Evolutionary conservation across 2,888 invertebrate species (phyloP).

Genomic region (Caenorhabditis sinica): DNA sequence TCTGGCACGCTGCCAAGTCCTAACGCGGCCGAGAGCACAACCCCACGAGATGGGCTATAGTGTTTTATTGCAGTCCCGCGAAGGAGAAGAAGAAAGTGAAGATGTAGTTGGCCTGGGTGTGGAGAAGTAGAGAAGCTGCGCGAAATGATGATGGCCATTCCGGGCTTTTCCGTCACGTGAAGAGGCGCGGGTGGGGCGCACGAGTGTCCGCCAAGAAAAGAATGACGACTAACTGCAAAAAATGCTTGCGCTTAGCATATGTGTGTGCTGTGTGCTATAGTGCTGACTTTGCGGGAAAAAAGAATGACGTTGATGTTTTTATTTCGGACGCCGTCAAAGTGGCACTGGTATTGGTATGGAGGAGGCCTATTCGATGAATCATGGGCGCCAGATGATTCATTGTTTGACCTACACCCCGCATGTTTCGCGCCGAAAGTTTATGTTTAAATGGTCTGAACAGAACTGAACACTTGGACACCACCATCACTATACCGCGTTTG

Average conservation of each 20-base stretch:
- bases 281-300: slow-evolving; percentile 47
- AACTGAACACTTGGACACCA: slow-evolving; percentile 26
- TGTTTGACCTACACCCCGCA: slow-evolving; percentile 64
- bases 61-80: slow-evolving; percentile 51
- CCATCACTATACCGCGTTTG: neutral
- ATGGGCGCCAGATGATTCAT: slow-evolving; percentile 55
- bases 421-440: slow-evolving; percentile 39
- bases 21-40: slow-evolving; percentile 33
- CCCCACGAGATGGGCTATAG: slow-evolving; percentile 39
- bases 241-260: slow-evolving; percentile 53
- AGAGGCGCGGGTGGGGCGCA: slow-evolving; percentile 42
- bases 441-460: slow-evolving; percentile 12
- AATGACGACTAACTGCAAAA: slow-evolving; percentile 57
- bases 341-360: slow-evolving; percentile 38
- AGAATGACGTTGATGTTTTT: slow-evolving; percentile 63
- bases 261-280: slow-evolving; percentile 33
- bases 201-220: slow-evolving; percentile 44
- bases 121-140: slow-evolving; percentile 29
- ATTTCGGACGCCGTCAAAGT: slow-evolving; percentile 57
- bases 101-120: neutral
- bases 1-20: slow-evolving; percentile 58
- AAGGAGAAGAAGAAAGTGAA: slow-evolving; percentile 5
- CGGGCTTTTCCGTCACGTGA: slow-evolving; percentile 58
- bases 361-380: slow-evolving; percentile 49
- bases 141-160: slow-evolving; percentile 55